Evolutionary conservation across 2,888 invertebrate genomes (phyloP), one percentile per base, ranked within the genome.

Genomic region (Amitus sp.): DNA sequence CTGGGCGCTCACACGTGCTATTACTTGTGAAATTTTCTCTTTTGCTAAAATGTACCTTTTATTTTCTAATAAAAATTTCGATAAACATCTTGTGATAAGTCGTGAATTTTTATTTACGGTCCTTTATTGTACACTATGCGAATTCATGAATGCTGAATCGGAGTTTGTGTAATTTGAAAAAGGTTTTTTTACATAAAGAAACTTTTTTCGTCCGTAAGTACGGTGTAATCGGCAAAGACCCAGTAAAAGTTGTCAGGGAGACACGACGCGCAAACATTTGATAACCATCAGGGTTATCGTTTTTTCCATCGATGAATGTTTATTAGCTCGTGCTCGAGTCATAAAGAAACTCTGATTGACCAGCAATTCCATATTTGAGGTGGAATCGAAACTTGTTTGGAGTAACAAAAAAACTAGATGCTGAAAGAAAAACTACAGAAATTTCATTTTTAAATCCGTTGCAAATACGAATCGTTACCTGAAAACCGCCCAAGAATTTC

Each of bases 1-100:
- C 73, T 68, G 62, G 55, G 62, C 53, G 56, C 58, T 58, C 43
- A 10, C 42, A 20, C 12, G 10, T 43, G 56, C 39, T 62, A 63
- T 63, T 69, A 69, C 67, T 63, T 54, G 45, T 59, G 56, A 27
- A 52, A 46, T 47, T 47, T 42, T n/a, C n/a, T 27, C 56, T 51
- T 52, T 48, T 48, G 43, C 46, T 50, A 20, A 51, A 51, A 28
- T 55, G 71, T 67, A 72, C 74, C 78, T 78, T 76, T 79, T 78
- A 80, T 79, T 78, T 75, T 79, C 69, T 74, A 79, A 80, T 80
- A 80, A 81, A 80, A 74, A 71, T 55, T 65, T 68, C 72, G 66
- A 71, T 70, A 74, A 72, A 73, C 71, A 72, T 76, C 73, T 80
- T 79, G 77, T 76, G 78, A 79, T 78, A 80, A 73, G 73, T 43